phyloP scores from a whole-genome alignment of 2,888 invertebrate species.

The Flexamia atlantica region DNA sequence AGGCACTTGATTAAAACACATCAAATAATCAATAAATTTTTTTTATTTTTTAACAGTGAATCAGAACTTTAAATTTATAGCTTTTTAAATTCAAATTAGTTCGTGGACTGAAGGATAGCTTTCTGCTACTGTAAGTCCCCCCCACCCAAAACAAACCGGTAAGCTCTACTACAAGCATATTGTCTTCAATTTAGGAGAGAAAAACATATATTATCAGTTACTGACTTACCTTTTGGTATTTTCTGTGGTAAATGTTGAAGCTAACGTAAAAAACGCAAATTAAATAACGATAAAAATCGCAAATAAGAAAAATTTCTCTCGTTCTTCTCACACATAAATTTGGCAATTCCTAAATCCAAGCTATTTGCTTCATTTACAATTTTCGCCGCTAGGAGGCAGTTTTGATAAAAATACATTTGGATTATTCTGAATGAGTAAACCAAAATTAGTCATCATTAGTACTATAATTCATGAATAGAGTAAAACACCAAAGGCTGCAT shows the following conservation, averaged over 20 bases:
- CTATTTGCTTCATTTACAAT: background rate
- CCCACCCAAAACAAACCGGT: constrained; percentile 26
- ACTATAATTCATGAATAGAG: too few relatives aligned
- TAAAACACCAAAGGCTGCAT: too few relatives aligned
- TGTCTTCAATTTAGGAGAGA: background rate
- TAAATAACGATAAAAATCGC: background rate
- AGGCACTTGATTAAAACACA: too few relatives aligned
- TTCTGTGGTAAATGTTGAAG: background rate
- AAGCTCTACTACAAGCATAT: background rate
- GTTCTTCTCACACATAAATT: background rate
- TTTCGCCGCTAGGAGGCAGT: background rate
- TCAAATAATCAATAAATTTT: too few relatives aligned
- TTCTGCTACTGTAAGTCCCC: constrained; percentile 6
- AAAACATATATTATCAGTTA: background rate
- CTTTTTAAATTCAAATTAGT: background rate
- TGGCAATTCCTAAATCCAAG: background rate
- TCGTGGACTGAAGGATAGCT: background rate
- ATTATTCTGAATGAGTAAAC: too few relatives aligned
- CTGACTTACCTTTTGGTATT: background rate
- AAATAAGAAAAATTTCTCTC: background rate
- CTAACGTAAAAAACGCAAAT: background rate
- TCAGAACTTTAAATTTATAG: background rate
- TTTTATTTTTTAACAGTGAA: too few relatives aligned
- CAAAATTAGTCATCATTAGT: too few relatives aligned
- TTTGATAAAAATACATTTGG: background rate